Evolutionary conservation across 2,797 vertebrate genomes (phyloP).

Genomic region (Danio albolineatus): DNA sequence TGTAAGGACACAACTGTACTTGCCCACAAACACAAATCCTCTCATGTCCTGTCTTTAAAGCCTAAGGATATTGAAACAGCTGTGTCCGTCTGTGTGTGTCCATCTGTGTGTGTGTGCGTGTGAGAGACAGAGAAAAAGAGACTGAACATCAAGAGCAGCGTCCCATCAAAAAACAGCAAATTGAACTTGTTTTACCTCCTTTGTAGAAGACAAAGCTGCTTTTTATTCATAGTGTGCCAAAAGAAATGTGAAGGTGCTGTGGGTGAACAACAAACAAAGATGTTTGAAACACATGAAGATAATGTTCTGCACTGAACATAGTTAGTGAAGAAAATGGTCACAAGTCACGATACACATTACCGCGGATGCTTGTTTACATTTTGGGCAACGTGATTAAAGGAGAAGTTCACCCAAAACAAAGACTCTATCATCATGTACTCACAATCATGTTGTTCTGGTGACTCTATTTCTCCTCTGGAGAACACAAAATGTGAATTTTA

Average conservation of each 20-base stretch:
- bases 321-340: conserved; percentile 2
- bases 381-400: background rate
- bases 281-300: conserved; percentile 16
- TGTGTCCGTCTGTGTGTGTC: background rate
- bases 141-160: conserved; percentile 36
- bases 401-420: background rate
- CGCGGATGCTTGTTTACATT: conserved; percentile 4
- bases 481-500: background rate
- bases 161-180: conserved; percentile 28
- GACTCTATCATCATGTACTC: background rate
- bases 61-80: conserved; percentile 36
- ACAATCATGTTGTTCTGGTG: background rate
- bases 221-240: conserved; percentile 14
- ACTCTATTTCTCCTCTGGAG: background rate
- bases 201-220: conserved; percentile 11
- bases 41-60: conserved; percentile 45
- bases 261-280: conserved; percentile 14
- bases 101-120: conserved; percentile 3
- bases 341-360: background rate
- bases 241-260: conserved; percentile 10
- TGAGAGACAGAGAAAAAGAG: background rate
- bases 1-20: conserved; percentile 47
- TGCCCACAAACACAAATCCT: conserved; percentile 23
- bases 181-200: conserved; percentile 11
- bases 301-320: background rate